Evolutionary conservation across 64 coral and sea anemone species (phyloP).

Genomic region (Dendronephthya gigantea): DNA sequence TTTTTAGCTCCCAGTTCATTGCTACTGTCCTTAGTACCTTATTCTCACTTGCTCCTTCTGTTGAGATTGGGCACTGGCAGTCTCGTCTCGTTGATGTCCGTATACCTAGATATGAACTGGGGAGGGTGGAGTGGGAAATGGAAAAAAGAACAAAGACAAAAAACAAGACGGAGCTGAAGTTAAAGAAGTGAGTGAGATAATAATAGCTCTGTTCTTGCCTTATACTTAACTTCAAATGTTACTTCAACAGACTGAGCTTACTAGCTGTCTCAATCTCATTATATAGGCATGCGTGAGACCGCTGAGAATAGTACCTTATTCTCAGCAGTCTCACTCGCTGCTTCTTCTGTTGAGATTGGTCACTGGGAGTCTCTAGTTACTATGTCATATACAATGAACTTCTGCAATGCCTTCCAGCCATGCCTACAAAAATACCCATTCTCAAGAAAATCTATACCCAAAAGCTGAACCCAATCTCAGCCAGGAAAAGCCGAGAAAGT

Average conservation of each 20-base stretch:
- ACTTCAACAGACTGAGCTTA: no score
- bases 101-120: no score
- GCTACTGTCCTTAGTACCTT: no score
- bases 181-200: constrained; percentile 4
- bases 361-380: background rate
- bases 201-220: background rate
- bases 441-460: constrained; percentile 5
- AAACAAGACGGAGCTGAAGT: background rate
- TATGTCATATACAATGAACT: background rate
- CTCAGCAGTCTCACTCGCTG: background rate
- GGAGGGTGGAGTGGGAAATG: background rate
- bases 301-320: constrained; percentile 8
- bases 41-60: no score
- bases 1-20: no score
- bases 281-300: background rate
- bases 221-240: background rate
- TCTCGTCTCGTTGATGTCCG: no score
- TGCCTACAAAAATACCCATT: background rate
- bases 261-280: background rate
- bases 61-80: no score
- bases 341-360: background rate
- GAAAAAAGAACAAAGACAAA: background rate
- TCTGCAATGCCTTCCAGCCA: background rate
- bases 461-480: background rate
- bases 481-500: background rate